Percentiles rank a stretch among this genome's conserved stretches.
These are phyloP conservation scores for Acronicta leporina DNA, from an alignment of 2,888 invertebrate species.

Conservation along the genomic window DNA sequence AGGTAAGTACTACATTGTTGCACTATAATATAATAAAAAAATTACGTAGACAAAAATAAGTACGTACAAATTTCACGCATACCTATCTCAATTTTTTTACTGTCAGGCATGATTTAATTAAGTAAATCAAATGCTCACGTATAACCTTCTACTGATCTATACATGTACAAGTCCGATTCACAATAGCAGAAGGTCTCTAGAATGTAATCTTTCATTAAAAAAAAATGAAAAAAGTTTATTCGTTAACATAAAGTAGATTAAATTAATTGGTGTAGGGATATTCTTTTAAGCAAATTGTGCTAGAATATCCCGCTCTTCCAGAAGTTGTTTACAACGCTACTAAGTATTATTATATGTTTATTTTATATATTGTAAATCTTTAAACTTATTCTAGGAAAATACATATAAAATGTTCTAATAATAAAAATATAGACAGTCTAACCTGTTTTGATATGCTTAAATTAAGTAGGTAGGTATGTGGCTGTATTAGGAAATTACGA, in stretches of 20 bases:
- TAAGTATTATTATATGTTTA: too few species aligned
- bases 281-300: too few species aligned
- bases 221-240: too few species aligned
- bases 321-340: too few species aligned
- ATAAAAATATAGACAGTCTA: constrained; percentile 5
- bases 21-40: not conserved
- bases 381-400: too few species aligned
- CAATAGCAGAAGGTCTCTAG: constrained; percentile 24
- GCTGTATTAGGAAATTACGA: constrained; percentile 15
- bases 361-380: too few species aligned
- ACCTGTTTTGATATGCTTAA: constrained; percentile 16
- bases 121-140: constrained; percentile 34
- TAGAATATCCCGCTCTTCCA: too few species aligned
- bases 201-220: constrained; percentile 23
- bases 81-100: constrained; percentile 32
- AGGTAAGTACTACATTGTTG: too few species aligned
- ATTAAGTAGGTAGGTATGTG: not conserved
- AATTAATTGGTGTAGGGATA: too few species aligned
- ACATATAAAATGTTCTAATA: constrained; percentile 8
- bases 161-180: constrained; percentile 22
- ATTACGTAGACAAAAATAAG: constrained; percentile 24
- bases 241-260: too few species aligned
- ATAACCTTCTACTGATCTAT: constrained; percentile 41
- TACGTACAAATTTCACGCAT: constrained; percentile 29
- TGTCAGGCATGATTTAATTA: constrained; percentile 23